phyloP scores from a whole-genome alignment of 2,113 vertebrate species.

The Ahaetulla prasina region DNA sequence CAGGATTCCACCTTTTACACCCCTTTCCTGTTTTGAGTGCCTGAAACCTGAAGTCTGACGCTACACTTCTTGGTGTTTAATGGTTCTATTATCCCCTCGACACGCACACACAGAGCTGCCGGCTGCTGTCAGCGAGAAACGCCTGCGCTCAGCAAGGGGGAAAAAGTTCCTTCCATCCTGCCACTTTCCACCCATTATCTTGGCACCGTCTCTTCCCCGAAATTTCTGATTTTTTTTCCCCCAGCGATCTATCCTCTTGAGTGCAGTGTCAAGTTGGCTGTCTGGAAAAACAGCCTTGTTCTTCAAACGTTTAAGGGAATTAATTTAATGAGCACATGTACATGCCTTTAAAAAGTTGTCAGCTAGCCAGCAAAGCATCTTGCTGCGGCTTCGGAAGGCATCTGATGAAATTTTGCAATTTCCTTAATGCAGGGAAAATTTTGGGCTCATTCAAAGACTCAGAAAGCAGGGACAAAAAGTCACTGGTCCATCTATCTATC shows the following conservation, averaged over 20 bases:
- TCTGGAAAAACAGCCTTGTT: conserved; percentile 48
- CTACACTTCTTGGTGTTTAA: conserved; percentile 42
- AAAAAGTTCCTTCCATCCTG: conserved; percentile 26
- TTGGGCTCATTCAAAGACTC: background rate
- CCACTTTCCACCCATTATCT: conserved; percentile 8
- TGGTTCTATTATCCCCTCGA: conserved; percentile 46
- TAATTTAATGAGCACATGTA: conserved; percentile 20
- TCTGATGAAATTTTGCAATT: conserved; percentile 10
- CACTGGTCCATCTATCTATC: too few species aligned
- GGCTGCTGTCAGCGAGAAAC: conserved; percentile 54
- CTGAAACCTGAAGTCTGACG: conserved; percentile 45
- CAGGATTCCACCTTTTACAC: conserved; percentile 35
- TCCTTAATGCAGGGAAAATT: background rate
- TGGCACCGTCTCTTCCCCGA: conserved; percentile 34
- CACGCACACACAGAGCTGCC: conserved; percentile 41
- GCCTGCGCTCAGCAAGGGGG: conserved; percentile 26
- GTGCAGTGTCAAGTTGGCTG: conserved; percentile 41
- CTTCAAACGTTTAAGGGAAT: conserved; percentile 52
- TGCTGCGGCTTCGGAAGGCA: background rate
- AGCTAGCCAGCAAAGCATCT: conserved; percentile 21
- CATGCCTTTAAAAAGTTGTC: conserved; percentile 18
- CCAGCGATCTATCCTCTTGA: conserved; percentile 46
- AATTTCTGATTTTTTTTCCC: conserved; percentile 37
- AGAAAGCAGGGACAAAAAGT: background rate
- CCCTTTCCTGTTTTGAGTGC: conserved; percentile 19